phyloP scores from a whole-genome alignment of 2,113 vertebrate genomes.

The Microtus richardsoni region DNA sequence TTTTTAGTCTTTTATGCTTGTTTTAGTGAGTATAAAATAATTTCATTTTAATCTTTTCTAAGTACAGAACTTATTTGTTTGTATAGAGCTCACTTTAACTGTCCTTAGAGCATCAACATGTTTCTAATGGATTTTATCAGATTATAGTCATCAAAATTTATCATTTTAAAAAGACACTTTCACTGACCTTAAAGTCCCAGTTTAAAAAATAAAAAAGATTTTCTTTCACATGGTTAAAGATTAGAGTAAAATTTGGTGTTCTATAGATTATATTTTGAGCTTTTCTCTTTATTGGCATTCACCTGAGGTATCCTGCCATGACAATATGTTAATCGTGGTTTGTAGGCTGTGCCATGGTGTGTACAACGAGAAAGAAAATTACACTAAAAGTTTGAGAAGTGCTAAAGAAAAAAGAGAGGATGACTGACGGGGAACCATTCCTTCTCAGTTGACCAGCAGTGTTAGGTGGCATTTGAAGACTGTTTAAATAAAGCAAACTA shows the following conservation, averaged over 20 bases:
- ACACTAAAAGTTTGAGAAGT: background rate
- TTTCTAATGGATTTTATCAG: background rate
- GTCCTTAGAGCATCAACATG: background rate
- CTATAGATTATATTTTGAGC: too few species aligned
- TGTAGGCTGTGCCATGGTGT: too few species aligned
- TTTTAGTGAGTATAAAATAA: too few species aligned
- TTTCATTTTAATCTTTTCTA: background rate
- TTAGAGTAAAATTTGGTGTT: too few species aligned
- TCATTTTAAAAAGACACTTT: background rate
- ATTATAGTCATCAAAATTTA: background rate
- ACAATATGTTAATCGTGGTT: too few species aligned
- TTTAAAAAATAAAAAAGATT: too few species aligned
- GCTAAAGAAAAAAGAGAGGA: background rate
- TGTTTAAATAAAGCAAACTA: background rate
- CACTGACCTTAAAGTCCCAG: too few species aligned
- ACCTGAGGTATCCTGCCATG: too few species aligned
- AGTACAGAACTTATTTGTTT: background rate
- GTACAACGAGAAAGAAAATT: too few species aligned
- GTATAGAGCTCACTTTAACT: background rate
- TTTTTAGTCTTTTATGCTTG: background rate
- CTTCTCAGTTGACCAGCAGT: background rate
- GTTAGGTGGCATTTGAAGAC: background rate
- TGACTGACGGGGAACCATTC: background rate
- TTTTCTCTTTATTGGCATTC: too few species aligned
- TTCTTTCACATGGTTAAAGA: too few species aligned